A percentile compares a stretch with the other conserved stretches of the same genome.
Conservation (phyloP, 2,888 invertebrate species). For the Agapetus fuscipes region DNA sequence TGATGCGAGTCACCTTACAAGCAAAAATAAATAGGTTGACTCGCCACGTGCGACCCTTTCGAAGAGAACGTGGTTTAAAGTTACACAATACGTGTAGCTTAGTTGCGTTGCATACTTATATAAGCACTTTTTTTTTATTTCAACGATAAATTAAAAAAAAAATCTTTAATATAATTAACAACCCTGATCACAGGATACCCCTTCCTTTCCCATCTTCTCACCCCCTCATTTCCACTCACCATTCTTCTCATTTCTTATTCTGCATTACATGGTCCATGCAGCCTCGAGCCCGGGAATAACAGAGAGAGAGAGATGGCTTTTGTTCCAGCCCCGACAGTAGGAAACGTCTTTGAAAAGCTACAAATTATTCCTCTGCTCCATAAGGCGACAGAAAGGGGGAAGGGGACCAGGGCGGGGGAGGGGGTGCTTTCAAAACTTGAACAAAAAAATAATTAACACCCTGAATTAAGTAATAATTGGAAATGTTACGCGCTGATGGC, state of each 20-base stretch:
- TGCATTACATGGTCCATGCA: conserved; percentile 19
- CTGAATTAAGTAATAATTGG: not conserved
- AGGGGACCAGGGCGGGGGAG: not conserved
- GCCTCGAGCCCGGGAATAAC: too few relatives aligned
- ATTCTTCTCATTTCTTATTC: conserved; percentile 15
- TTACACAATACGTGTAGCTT: too few relatives aligned
- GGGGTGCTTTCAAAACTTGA: conserved; percentile 6
- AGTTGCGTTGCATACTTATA: too few relatives aligned
- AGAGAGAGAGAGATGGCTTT: too few relatives aligned
- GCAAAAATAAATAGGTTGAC: too few relatives aligned
- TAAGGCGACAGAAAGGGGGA: not conserved
- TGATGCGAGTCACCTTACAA: too few relatives aligned
- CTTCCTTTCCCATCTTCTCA: not conserved
- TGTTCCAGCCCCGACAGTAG: conserved; percentile 14
- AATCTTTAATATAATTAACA: too few relatives aligned
- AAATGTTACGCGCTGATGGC: too few relatives aligned
- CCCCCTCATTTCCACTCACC: conserved; percentile 3
- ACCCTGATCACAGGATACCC: not conserved
- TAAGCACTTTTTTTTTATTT: too few relatives aligned
- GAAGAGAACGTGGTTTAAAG: too few relatives aligned
- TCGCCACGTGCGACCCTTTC: too few relatives aligned
- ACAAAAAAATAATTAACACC: conserved; percentile 16
- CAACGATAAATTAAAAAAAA: too few relatives aligned
- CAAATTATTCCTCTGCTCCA: conserved; percentile 19
- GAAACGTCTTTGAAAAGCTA: conserved; percentile 18